These are phyloP conservation scores for Phymastichus coffea DNA, from an alignment of 1,140 invertebrate species.

Conservation along the genomic window DNA sequence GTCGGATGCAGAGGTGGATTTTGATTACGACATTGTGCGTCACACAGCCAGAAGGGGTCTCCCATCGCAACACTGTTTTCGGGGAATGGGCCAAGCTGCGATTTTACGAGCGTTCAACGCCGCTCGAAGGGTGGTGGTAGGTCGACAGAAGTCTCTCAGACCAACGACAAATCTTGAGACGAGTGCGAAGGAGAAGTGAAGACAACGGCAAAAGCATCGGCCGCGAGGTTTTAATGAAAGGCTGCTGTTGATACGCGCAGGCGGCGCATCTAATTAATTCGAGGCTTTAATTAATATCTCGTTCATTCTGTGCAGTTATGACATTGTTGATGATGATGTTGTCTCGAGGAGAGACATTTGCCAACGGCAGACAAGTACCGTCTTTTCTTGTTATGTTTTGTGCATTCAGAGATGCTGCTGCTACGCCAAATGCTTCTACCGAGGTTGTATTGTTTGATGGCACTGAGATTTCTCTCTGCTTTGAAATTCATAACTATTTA, in stretches of 20 bases:
- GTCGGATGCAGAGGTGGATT: conserved; percentile 41
- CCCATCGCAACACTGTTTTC: conserved; percentile 1
- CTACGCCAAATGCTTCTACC: too few relatives aligned
- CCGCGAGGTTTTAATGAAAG: conserved; percentile 19
- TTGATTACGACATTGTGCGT: conserved; percentile 53
- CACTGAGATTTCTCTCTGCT: too few relatives aligned
- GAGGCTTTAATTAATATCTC: conserved; percentile 27
- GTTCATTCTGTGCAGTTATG: conserved; percentile 19
- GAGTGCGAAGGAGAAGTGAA: background rate
- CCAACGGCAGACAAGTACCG: background rate
- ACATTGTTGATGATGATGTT: conserved; percentile 1
- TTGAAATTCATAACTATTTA: too few relatives aligned
- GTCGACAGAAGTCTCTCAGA: too few relatives aligned
- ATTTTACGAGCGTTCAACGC: conserved; percentile 43
- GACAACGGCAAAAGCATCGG: background rate
- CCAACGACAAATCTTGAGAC: conserved; percentile 29
- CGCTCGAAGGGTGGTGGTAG: too few relatives aligned
- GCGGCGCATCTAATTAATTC: conserved; percentile 27
- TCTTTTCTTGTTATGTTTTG: too few relatives aligned
- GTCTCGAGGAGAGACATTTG: background rate
- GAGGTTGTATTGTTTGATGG: too few relatives aligned
- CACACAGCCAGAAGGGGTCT: conserved; percentile 36
- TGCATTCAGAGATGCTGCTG: too few relatives aligned
- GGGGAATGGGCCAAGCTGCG: conserved; percentile 32
- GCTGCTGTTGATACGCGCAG: background rate